Percentiles rank a stretch among this genome's conserved stretches.
Conservation (phyloP, 2,797 vertebrate genomes). For the Cichlasoma orientale region DNA sequence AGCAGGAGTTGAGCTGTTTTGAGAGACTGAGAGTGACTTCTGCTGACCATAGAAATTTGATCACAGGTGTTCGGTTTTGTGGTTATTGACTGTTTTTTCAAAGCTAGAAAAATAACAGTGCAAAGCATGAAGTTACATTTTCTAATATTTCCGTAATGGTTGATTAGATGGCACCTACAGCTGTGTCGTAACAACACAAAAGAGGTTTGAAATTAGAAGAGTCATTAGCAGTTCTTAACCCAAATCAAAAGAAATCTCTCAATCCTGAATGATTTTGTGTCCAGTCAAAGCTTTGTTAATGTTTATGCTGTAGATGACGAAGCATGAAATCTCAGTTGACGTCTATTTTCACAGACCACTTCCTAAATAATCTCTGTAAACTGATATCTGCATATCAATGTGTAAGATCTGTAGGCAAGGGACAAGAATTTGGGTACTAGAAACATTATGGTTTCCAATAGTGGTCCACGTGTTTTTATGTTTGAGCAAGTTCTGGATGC, state of each 20-base stretch:
- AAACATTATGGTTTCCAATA: neutral
- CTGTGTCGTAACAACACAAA: neutral
- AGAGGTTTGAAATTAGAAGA: too few species aligned
- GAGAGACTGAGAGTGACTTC: slow-evolving; percentile 9
- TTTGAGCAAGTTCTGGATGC: neutral
- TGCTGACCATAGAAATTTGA: slow-evolving; percentile 3
- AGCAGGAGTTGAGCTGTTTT: slow-evolving; percentile 17
- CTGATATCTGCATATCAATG: neutral
- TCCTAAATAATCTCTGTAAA: neutral
- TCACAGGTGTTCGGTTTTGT: slow-evolving; percentile 18
- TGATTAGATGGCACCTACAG: neutral
- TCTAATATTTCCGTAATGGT: neutral
- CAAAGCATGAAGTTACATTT: neutral
- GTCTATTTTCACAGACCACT: neutral
- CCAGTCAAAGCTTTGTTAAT: neutral
- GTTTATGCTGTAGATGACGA: neutral
- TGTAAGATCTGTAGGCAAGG: neutral
- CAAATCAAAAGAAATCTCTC: neutral
- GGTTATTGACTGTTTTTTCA: neutral
- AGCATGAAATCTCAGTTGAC: neutral
- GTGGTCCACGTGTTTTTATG: neutral
- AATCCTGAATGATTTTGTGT: neutral
- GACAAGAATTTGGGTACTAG: neutral
- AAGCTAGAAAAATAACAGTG: neutral
- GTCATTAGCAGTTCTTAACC: neutral